phyloP scores from a whole-genome alignment of 2,888 invertebrate species.

The Aphodius sticticus region DNA sequence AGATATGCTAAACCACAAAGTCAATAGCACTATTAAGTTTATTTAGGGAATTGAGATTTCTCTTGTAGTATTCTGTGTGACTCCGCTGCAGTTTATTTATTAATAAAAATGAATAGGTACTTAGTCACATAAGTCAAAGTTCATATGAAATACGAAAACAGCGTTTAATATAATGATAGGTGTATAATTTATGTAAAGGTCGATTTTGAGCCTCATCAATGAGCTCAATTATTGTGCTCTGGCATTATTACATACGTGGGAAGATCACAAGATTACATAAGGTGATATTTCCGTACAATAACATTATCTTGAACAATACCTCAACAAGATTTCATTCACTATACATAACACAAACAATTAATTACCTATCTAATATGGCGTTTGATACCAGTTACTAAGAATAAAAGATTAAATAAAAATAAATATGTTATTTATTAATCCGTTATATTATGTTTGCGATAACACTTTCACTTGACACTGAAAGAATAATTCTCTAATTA shows the following conservation, averaged over 20 bases:
- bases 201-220: neutral
- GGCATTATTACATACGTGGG: neutral
- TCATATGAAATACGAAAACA: neutral
- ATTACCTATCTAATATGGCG: no score
- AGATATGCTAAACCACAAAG: neutral
- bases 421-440: no score
- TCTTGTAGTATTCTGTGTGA: neutral
- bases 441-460: neutral
- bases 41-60: neutral
- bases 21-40: conserved; percentile 4
- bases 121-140: neutral
- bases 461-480: neutral
- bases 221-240: neutral
- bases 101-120: neutral
- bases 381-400: no score
- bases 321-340: neutral
- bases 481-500: neutral
- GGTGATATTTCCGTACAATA: neutral
- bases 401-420: no score
- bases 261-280: neutral
- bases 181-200: neutral
- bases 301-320: neutral
- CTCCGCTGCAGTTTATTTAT: neutral
- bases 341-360: neutral
- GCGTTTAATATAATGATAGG: neutral